These are phyloP conservation scores for Protobothrops flavoviridis DNA, from an alignment of 2,113 vertebrate genomes.

Conservation along the genomic window DNA sequence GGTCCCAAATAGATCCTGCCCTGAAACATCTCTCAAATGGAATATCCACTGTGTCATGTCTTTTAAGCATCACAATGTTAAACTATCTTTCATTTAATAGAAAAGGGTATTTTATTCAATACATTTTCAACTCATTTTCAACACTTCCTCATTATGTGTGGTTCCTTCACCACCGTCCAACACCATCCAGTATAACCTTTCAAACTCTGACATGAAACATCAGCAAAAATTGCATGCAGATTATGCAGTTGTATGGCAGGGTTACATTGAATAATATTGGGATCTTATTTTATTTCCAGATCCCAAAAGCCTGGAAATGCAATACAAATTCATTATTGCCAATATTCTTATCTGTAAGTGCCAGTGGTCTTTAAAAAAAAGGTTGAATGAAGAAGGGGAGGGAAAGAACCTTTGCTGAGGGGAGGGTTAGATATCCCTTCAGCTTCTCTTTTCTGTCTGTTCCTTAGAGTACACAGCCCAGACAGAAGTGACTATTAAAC, in stretches of 20 bases:
- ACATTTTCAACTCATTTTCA: not conserved
- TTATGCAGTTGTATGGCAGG: conserved; percentile 17
- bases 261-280: conserved; percentile 9
- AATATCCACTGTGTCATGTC: not conserved
- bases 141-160: not conserved
- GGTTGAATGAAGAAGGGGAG: not conserved
- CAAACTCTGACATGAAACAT: conserved; percentile 37
- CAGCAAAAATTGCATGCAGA: conserved; percentile 31
- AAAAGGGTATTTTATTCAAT: not conserved
- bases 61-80: not conserved
- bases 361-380: conserved; percentile 24
- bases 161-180: not conserved
- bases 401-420: not conserved
- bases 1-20: not conserved
- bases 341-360: conserved; percentile 57
- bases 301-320: conserved; percentile 48
- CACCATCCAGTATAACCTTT: conserved; percentile 1
- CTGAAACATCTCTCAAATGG: not conserved
- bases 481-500: conserved; percentile 52
- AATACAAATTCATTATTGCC: conserved; percentile 33
- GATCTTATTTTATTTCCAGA: conserved; percentile 35
- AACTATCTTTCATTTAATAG: not conserved
- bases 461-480: conserved; percentile 46
- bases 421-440: conserved; percentile 27
- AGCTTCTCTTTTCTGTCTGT: conserved; percentile 37